These are phyloP conservation scores for Protophormia terraenovae DNA, from an alignment of 2,888 invertebrate species.

Conservation along the genomic window DNA sequence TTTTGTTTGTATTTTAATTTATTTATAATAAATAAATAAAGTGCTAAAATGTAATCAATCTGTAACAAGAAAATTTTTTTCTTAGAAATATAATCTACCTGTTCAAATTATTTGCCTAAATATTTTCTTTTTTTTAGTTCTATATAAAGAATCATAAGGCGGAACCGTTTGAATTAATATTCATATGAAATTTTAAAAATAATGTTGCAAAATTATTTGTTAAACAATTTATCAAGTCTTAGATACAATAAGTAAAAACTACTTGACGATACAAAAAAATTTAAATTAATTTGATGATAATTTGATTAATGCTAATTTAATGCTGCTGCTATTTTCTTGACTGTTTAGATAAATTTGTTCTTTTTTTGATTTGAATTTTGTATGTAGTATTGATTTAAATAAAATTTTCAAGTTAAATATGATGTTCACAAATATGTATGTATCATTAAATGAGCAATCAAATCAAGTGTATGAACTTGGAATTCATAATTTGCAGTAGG, in stretches of 20 bases:
- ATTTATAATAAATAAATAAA: not conserved
- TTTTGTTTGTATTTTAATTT: not conserved
- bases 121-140: not conserved
- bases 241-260: not conserved
- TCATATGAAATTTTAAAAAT: not conserved
- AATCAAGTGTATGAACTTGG: not conserved
- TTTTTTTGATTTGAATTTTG: too few relatives aligned
- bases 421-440: not conserved
- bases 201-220: not conserved
- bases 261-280: not conserved
- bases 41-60: constrained; percentile 39
- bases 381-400: too few relatives aligned
- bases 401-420: too few relatives aligned
- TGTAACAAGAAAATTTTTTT: not conserved
- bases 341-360: too few relatives aligned
- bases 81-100: constrained; percentile 21
- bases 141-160: not conserved
- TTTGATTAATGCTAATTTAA: not conserved
- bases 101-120: not conserved
- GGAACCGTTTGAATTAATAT: not conserved
- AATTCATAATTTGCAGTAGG: not conserved
- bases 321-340: too few relatives aligned
- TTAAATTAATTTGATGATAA: not conserved
- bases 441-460: not conserved
- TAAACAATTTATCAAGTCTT: not conserved